Evolutionary conservation across 1,140 invertebrate genomes (phyloP), one percentile per base, ranked within the genome.

Genomic region (Oscheius sp.): DNA sequence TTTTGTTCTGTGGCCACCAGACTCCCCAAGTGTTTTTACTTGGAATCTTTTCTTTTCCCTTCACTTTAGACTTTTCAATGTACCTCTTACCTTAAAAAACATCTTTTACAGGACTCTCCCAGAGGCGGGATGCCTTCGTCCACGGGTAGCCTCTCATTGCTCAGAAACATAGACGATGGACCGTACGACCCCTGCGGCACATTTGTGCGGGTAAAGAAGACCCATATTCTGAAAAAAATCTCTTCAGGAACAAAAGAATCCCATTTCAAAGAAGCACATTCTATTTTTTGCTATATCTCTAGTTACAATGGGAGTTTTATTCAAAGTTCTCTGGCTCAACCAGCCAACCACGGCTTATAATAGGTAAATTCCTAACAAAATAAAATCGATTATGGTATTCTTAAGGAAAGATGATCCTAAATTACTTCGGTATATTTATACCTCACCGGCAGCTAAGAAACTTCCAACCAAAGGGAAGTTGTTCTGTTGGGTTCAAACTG

Each of bases 401-500:
- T 63, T 63, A 15, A 63, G 61, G 61, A 26, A 63, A 38, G 32
- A 36, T 10, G 61, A 63, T 32, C 13, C 26, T 0, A 13, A 32
- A 32, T 10, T 63, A 7, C 31, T 32, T 26, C 32, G 35, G 31
- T 63, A n/a, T 42, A 34, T 63, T 34, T 34, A 36, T 32, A 36
- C 31, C 13, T 63, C 69, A 52, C 69, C 69, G 45, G 69, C 69
- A 29, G 69, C 69, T 63, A 32, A 62, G 45, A 34, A 23, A 34
- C 38, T 63, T 15, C 69, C 69, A n/a, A 7, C 20, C 10, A 32
- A 29, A n/a, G 69, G 69, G 26, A 49, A 63, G 34, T 35, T 71
- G 38, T 71, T 71, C 28, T 71, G 69, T 61, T 71, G 69, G 69
- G 69, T 71, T n/a, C 69, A 71, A n/a, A 71, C 69, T 2, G 58